These are phyloP conservation scores for Drepanosiphum platanoidis DNA, from an alignment of 2,888 invertebrate species.

Conservation along the genomic window DNA sequence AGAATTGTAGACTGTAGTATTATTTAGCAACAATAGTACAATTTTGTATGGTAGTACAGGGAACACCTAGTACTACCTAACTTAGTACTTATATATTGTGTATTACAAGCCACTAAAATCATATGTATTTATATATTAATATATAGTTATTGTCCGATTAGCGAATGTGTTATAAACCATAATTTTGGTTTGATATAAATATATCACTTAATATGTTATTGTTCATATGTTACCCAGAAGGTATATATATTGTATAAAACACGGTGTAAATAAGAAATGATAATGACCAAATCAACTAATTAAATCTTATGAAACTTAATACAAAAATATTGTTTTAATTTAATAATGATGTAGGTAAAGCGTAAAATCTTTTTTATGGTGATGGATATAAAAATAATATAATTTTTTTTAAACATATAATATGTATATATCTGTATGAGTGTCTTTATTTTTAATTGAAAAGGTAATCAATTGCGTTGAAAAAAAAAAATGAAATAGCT, in stretches of 20 bases:
- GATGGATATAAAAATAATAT: background rate
- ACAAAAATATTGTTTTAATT: background rate
- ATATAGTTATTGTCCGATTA: slow-evolving; percentile 5
- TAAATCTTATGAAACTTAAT: background rate
- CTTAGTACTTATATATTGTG: no score
- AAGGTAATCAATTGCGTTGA: background rate
- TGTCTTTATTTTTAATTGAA: background rate
- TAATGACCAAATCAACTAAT: background rate
- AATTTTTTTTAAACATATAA: background rate
- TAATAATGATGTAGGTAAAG: background rate
- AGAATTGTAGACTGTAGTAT: background rate
- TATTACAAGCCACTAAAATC: no score
- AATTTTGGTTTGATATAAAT: background rate
- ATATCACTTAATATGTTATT: no score
- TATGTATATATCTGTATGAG: background rate
- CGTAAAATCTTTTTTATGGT: background rate
- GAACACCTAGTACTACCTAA: no score
- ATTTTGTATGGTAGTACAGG: no score
- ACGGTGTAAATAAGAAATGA: background rate
- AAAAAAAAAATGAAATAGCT: background rate
- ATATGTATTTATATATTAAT: background rate
- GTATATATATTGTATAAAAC: background rate
- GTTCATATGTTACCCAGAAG: no score
- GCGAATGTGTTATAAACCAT: background rate
- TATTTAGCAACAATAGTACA: background rate